Percentiles rank a stretch among this genome's conserved stretches.
Evolutionary conservation across 53 echinoderm and acorn worm genomes (phyloP).

Genomic region (Henricia sp.): DNA sequence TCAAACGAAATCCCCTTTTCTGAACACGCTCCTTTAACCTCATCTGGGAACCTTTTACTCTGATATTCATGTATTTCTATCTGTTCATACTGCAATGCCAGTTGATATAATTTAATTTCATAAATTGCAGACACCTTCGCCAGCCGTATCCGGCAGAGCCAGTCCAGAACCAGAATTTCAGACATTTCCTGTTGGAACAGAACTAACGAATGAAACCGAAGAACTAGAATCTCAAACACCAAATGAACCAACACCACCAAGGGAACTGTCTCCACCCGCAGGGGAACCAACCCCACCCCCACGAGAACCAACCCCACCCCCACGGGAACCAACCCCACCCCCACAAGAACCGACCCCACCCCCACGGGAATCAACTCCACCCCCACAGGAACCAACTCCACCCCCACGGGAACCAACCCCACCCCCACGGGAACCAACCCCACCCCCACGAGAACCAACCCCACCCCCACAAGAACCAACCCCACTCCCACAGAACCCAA

Average conservation of each 20-base stretch:
- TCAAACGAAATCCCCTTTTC: no score
- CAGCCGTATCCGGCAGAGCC: slow-evolving; percentile 58
- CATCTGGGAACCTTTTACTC: no score
- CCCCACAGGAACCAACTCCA: slow-evolving; percentile 39
- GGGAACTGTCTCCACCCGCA: slow-evolving; percentile 12
- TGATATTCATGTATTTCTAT: no score
- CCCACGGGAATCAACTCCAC: slow-evolving; percentile 38
- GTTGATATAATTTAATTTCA: no score
- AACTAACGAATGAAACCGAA: neutral
- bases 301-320: slow-evolving; percentile 20
- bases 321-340: slow-evolving; percentile 18
- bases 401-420: slow-evolving; percentile 39
- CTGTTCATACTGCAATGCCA: no score
- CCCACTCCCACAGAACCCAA: slow-evolving; percentile 55
- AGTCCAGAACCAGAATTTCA: slow-evolving; percentile 8
- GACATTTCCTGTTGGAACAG: neutral
- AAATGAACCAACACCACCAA: slow-evolving; percentile 47
- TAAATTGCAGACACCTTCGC: slow-evolving; percentile 78
- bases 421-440: slow-evolving; percentile 29
- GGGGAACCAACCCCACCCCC: slow-evolving; percentile 6
- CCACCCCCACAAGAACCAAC: slow-evolving; percentile 53
- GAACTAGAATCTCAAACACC: slow-evolving; percentile 10
- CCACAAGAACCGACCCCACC: slow-evolving; percentile 40
- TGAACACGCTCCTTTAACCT: no score
- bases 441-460: slow-evolving; percentile 55